Conservation (phyloP, 1,140 invertebrate species). For the Drosophila gunungcola region DNA sequence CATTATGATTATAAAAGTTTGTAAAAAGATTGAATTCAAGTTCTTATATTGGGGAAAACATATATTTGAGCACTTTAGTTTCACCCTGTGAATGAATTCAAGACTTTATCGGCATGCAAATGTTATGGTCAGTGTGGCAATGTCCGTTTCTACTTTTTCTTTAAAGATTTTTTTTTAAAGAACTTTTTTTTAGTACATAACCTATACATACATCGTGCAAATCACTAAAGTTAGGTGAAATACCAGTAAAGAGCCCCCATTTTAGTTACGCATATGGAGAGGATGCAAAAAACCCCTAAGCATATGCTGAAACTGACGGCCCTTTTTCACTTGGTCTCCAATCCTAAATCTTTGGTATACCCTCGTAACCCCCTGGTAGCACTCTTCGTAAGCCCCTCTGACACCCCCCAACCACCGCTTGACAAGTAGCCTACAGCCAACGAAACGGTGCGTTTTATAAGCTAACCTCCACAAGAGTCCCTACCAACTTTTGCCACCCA, state of each 20-base stretch:
- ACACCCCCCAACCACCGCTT: conserved; percentile 8
- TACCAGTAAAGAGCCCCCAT: conserved; percentile 48
- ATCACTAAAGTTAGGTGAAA: conserved; percentile 41
- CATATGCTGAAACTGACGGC: not conserved
- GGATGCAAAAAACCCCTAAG: not conserved
- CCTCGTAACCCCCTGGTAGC: too few relatives aligned
- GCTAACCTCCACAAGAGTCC: conserved; percentile 30
- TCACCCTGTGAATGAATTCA: not conserved
- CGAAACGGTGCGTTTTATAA: conserved; percentile 62
- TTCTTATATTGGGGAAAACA: too few relatives aligned
- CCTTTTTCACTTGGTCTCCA: conserved; percentile 28
- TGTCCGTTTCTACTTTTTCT: not conserved
- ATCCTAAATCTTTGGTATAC: not conserved
- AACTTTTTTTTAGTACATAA: conserved; percentile 11
- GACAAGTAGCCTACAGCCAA: conserved; percentile 55
- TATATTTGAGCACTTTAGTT: too few relatives aligned
- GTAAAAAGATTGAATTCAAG: too few relatives aligned
- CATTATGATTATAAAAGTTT: too few relatives aligned
- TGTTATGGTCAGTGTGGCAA: conserved; percentile 37
- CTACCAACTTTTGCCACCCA: conserved; percentile 1
- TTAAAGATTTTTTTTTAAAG: not conserved
- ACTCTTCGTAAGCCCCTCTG: not conserved
- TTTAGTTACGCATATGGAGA: conserved; percentile 25
- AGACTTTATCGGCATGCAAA: conserved; percentile 1
- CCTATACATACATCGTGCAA: conserved; percentile 43